Evolutionary conservation across 2,113 vertebrate genomes (phyloP).

Genomic region (Nibea albiflora): DNA sequence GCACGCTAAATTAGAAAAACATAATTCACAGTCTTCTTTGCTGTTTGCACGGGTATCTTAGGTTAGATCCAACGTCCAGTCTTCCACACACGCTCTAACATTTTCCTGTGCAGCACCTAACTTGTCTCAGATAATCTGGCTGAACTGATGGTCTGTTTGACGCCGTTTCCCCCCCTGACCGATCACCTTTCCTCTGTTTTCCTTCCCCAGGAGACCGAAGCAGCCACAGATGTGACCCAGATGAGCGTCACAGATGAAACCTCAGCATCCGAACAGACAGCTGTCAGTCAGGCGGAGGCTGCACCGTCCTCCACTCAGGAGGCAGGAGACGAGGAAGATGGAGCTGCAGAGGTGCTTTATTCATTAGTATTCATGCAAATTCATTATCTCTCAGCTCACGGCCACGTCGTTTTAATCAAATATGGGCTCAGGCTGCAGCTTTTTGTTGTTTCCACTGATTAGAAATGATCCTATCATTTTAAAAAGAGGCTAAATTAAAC

Average conservation of each 20-base stretch:
- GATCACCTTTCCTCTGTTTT: neutral
- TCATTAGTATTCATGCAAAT: too few species aligned
- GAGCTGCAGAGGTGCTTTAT: slow-evolving; percentile 35
- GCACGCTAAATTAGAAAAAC: neutral
- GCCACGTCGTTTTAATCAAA: neutral
- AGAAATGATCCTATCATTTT: neutral
- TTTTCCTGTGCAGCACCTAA: too few species aligned
- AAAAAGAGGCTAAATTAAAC: neutral
- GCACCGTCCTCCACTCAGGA: slow-evolving; percentile 1
- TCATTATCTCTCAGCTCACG: neutral
- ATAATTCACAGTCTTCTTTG: neutral
- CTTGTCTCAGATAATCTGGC: neutral
- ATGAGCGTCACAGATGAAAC: neutral
- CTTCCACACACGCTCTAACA: too few species aligned
- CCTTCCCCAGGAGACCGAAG: slow-evolving; percentile 41
- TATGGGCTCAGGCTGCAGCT: neutral
- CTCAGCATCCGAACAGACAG: slow-evolving; percentile 4
- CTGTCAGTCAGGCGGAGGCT: slow-evolving; percentile 18
- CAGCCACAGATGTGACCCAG: neutral
- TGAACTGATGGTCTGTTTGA: neutral
- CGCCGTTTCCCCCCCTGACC: neutral
- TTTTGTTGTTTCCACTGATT: neutral
- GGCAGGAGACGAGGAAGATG: slow-evolving; percentile 23
- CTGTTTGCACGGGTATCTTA: neutral
- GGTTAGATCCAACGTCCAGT: too few species aligned